Evolutionary conservation across 2,888 invertebrate genomes (phyloP).

Genomic region (Dascillus cervinus): DNA sequence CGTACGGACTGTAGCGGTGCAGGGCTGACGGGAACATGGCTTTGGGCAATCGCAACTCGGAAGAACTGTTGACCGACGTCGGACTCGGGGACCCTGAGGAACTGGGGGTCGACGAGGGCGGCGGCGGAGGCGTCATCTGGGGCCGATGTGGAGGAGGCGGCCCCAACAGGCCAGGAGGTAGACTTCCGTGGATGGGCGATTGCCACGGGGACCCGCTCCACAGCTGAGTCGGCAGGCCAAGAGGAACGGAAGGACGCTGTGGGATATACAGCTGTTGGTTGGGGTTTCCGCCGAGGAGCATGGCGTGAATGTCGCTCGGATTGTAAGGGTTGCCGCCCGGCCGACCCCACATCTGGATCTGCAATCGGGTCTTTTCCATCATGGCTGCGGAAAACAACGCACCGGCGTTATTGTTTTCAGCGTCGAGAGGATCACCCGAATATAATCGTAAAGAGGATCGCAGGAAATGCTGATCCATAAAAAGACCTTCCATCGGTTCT

Average conservation of each 20-base stretch:
- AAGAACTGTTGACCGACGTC: conserved; percentile 38
- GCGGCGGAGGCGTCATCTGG: conserved; percentile 43
- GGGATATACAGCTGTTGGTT: conserved; percentile 37
- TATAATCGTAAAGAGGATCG: conserved; percentile 51
- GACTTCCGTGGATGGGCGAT: conserved; percentile 35
- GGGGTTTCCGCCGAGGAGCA: conserved; percentile 35
- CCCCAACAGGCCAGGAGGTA: conserved; percentile 39
- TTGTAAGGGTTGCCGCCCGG: conserved; percentile 46
- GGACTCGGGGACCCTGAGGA: conserved; percentile 57
- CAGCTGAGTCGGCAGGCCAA: conserved; percentile 41
- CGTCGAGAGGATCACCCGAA: conserved; percentile 50
- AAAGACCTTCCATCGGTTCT: conserved; percentile 73
- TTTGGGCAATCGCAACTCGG: conserved; percentile 42
- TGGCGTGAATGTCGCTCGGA: conserved; percentile 40
- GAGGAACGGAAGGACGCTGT: conserved; percentile 34
- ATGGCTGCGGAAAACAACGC: conserved; percentile 45
- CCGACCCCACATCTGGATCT: conserved; percentile 48
- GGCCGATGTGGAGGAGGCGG: conserved; percentile 38
- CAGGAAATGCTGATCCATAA: conserved; percentile 70
- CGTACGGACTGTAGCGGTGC: conserved; percentile 44
- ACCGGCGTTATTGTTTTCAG: conserved; percentile 41
- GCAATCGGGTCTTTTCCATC: conserved; percentile 51
- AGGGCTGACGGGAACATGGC: conserved; percentile 41
- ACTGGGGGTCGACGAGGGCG: conserved; percentile 43
- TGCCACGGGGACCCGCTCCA: conserved; percentile 41